These are phyloP conservation scores for Grammatotria lemairii DNA, from an alignment of 2,113 vertebrate species.

Conservation along the genomic window DNA sequence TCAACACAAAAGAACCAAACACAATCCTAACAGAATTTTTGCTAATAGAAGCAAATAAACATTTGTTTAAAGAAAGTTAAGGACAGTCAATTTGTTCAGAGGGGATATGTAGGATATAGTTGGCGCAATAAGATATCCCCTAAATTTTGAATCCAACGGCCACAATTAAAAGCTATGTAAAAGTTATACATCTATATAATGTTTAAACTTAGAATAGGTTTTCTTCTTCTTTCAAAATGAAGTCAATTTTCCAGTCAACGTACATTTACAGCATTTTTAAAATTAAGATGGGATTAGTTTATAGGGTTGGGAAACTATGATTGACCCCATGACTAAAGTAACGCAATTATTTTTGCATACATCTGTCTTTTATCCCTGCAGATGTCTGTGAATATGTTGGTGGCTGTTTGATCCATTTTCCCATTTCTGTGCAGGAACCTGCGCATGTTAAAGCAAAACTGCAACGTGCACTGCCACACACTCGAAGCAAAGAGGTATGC, in stretches of 20 bases:
- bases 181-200: not conserved
- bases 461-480: not conserved
- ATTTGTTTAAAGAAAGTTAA: not conserved
- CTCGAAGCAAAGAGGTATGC: not conserved
- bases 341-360: not conserved
- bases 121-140: not conserved
- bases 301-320: not conserved
- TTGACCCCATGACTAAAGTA: not conserved
- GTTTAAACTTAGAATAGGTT: not conserved
- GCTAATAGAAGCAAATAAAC: not conserved
- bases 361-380: not conserved
- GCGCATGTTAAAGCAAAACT: not conserved
- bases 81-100: not conserved
- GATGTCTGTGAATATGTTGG: not conserved
- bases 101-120: not conserved
- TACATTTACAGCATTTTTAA: not conserved
- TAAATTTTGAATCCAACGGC: not conserved
- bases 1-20: not conserved
- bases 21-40: too few species aligned
- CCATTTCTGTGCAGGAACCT: not conserved
- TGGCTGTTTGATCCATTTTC: not conserved
- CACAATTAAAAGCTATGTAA: not conserved
- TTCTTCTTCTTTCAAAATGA: not conserved
- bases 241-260: not conserved
- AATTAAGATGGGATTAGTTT: not conserved